Evolutionary conservation across 35 echinoderm and acorn worm genomes (phyloP), one percentile per base, ranked within the genome.

Genomic region (Eucidaris tribuloides): DNA sequence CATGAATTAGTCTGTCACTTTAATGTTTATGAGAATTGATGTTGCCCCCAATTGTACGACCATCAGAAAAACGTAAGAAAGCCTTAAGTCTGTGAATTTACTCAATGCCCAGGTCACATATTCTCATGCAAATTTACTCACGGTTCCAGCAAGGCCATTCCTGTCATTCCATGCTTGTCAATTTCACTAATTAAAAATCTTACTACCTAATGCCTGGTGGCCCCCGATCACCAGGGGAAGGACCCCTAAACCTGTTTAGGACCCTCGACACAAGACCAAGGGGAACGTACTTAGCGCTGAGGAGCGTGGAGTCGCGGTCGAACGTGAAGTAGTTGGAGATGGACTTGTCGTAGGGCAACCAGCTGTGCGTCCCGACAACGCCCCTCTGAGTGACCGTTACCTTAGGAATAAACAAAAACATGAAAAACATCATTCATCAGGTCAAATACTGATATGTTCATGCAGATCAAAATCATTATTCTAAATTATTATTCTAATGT

Each of bases 271-370:
- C 50, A 18, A 82, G 38, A 20, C 37, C 68, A 22, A 86, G 49
- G 35, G 7, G 34, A 7, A 86, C 90, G 76, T 74, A 99, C 96
- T 90, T 99, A 63, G 96, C 60, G 80, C 85, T 99, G 77, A 99
- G 63, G 2, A 99, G 87, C 14, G 96, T 86, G 77, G 96, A 84
- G 58, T 99, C 96, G 35, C 87, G 81, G 19, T 99, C 96, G 84
- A 99, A 99, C 32, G 86, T 93, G 87, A 99, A 99, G 72, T 93
- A 99, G 45, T 99, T 93, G 35, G 91, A 90, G 78, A 99, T 93
- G 58, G 78, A 83, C 78, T 88, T 99, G 62, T 99, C 96, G 20
- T 99, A 99, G 2, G 96, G 96, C 54, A 99, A 65, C 96, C 96
- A 99, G 23, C 90, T 83, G 65, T 99, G 96, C 20, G 76, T 71